Evolutionary conservation across 2,797 vertebrate species (phyloP), one percentile per base, ranked within the genome.

Genomic region (Leptatherina wallacei): DNA sequence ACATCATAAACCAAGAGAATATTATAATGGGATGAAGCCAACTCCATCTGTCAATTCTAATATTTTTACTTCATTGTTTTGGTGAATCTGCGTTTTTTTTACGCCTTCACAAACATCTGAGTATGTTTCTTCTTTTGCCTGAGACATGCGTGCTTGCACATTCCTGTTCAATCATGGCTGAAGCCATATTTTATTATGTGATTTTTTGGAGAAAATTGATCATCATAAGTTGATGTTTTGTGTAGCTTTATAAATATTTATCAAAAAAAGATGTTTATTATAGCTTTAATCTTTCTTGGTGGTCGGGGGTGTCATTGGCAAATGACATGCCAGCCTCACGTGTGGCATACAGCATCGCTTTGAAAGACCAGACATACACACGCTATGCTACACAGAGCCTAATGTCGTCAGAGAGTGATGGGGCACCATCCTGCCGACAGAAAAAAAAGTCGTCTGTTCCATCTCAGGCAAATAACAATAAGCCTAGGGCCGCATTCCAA

Each of bases 401-500:
- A 86, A 88, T 93, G 92, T 93, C 85, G 86, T 93, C 92, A 92
- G 83, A 89, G 87, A 89, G 85, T 83, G 90, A 90, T 88, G 85
- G 85, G 84, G 77, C 91, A 89, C 88, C 72, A n/a, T 87, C 80
- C 88, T 82, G 89, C 87, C 76, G 85, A 91, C 90, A 87, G 85
- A 88, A 90, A 93, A 61, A 60, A 91, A 87, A 83, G 84, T 89
- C 73, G 79, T 87, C 89, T 91, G 92, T 91, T 93, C 92, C 91
- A 92, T 93, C 92, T 92, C 91, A 92, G 89, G 85, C 90, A 91
- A 92, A 93, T 90, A 92, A 93, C 91, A 94, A 94, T 93, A 94
- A 93, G 88, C 91, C 93, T 3, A 61, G 88, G 88, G 82, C 86
- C 72, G 81, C 83, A 92, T 93, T 92, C 93, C 88, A 73, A 59